These are phyloP conservation scores for Coregonus ussuriensis DNA, from an alignment of 2,797 vertebrate genomes.

Conservation along the genomic window DNA sequence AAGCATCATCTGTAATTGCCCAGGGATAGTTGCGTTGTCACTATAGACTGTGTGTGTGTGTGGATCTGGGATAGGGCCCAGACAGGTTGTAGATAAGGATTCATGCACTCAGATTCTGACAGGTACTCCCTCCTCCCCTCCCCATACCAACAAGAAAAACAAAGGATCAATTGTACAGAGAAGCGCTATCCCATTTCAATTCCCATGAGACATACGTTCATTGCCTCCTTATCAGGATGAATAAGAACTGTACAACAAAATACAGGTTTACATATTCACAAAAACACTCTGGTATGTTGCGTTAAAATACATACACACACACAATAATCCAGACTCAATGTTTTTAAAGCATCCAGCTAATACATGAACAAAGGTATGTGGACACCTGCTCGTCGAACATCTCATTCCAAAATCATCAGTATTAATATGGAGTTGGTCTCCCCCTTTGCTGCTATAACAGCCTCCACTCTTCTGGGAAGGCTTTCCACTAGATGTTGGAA, in stretches of 20 bases:
- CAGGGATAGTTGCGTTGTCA: background rate
- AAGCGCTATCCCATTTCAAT: constrained; percentile 51
- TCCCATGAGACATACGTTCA: constrained; percentile 58
- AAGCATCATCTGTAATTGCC: background rate
- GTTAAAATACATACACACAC: background rate
- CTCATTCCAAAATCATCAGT: too few relatives aligned
- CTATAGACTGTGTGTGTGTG: constrained; percentile 1
- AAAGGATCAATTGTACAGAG: constrained; percentile 68
- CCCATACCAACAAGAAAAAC: constrained; percentile 47
- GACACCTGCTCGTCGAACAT: too few relatives aligned
- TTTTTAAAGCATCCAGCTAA: background rate
- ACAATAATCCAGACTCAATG: too few relatives aligned
- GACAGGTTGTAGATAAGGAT: constrained; percentile 47
- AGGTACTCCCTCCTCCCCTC: constrained; percentile 33
- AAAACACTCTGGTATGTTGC: constrained; percentile 7
- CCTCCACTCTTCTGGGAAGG: too few relatives aligned
- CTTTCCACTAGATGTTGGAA: too few relatives aligned
- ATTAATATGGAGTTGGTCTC: too few relatives aligned
- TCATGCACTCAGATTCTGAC: constrained; percentile 58
- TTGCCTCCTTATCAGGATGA: background rate
- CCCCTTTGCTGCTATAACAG: too few relatives aligned
- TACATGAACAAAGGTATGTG: background rate
- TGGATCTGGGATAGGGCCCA: constrained; percentile 43
- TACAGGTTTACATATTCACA: constrained; percentile 13
- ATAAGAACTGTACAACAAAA: background rate